Percentiles rank a stretch among this genome's conserved stretches.
Evolutionary conservation across 2,888 invertebrate genomes (phyloP).

Genomic region (Pimpla rufipes): DNA sequence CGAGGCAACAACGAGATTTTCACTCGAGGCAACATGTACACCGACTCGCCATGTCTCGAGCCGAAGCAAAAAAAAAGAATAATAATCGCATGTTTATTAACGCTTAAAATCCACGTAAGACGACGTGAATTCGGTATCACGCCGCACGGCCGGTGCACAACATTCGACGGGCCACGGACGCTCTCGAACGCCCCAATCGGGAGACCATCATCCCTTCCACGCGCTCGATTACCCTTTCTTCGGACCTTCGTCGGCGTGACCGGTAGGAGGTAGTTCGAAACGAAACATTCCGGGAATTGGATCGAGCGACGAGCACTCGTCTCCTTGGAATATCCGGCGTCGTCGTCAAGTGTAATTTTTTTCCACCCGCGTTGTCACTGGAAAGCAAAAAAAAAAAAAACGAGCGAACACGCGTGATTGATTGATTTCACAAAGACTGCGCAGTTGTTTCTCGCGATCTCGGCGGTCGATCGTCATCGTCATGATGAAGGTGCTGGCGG

Average conservation of each 20-base stretch:
- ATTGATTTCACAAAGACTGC: neutral
- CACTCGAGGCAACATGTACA: too few species aligned
- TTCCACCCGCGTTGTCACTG: neutral
- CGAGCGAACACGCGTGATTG: neutral
- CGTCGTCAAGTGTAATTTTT: constrained; percentile 30
- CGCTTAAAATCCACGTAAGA: too few species aligned
- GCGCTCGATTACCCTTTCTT: constrained; percentile 2
- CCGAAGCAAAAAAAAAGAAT: too few species aligned
- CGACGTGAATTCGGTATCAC: too few species aligned
- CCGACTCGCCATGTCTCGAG: too few species aligned
- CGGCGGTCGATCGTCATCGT: neutral
- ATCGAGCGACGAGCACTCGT: constrained; percentile 45
- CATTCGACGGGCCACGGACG: constrained; percentile 3
- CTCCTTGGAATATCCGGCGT: constrained; percentile 44
- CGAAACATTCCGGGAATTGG: constrained; percentile 30
- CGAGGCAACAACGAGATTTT: too few species aligned
- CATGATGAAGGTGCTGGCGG: constrained; percentile 64
- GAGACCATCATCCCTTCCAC: constrained; percentile 32
- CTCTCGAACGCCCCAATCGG: constrained; percentile 18
- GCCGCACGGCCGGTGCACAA: too few species aligned
- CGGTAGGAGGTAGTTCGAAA: constrained; percentile 33
- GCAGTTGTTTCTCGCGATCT: neutral
- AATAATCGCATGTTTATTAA: too few species aligned
- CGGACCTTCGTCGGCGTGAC: constrained; percentile 2
- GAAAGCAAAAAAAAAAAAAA: neutral